Conservation (phyloP, 2,888 invertebrate species). For the Spisula subtruncata region DNA sequence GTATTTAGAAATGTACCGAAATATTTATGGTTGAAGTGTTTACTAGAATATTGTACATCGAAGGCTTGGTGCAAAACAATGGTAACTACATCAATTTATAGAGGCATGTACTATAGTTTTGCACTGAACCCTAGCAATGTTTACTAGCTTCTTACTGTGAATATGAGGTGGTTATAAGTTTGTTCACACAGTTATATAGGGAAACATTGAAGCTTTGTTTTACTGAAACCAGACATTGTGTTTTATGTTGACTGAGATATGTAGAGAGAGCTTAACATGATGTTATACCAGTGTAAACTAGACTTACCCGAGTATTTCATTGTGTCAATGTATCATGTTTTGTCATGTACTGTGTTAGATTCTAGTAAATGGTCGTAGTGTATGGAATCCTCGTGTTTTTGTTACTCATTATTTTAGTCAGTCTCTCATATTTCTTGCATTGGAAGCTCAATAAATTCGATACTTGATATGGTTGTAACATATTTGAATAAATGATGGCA, state of each 20-base stretch:
- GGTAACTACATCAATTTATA: too few species aligned
- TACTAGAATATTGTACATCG: too few species aligned
- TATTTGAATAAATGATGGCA: constrained; percentile 57
- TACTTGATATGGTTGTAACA: constrained; percentile 54
- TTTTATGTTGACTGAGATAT: neutral
- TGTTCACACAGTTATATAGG: neutral
- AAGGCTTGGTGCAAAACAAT: too few species aligned
- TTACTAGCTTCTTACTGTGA: too few species aligned
- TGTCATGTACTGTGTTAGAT: constrained; percentile 1
- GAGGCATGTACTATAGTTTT: too few species aligned
- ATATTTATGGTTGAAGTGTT: too few species aligned
- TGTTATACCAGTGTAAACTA: neutral
- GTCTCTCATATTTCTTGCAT: constrained; percentile 32
- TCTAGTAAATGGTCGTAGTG: constrained; percentile 2
- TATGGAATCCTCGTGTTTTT: constrained; percentile 50
- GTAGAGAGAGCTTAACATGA: neutral
- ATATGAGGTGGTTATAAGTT: too few species aligned
- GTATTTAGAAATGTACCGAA: too few species aligned
- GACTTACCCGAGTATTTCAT: constrained; percentile 17
- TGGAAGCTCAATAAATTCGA: constrained; percentile 36
- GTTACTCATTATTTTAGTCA: constrained; percentile 49
- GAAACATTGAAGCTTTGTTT: neutral
- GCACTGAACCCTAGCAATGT: too few species aligned
- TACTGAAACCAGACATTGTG: neutral
- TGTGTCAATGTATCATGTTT: neutral